phyloP scores from a whole-genome alignment of 2,797 vertebrate genomes.

The Microtus obscurus region DNA sequence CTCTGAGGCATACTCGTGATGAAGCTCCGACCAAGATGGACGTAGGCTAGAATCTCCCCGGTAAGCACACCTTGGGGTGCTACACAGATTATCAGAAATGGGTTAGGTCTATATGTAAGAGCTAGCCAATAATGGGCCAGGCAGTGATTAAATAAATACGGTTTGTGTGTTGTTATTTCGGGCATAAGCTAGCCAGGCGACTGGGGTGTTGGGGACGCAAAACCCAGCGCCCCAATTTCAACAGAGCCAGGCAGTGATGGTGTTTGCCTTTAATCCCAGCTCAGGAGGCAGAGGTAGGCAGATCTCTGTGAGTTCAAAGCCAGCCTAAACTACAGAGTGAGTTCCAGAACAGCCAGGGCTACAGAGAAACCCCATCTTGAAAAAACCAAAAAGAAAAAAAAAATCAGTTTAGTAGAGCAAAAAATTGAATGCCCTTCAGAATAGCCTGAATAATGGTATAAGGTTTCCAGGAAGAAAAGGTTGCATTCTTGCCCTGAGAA shows the following conservation, averaged over 20 bases:
- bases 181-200: too few species aligned
- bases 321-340: not conserved
- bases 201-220: too few species aligned
- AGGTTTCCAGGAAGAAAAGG: not conserved
- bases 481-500: not conserved
- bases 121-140: too few species aligned
- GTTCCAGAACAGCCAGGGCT: not conserved
- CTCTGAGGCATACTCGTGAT: too few species aligned
- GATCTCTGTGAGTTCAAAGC: not conserved
- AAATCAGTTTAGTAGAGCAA: not conserved
- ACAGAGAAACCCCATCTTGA: not conserved
- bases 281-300: not conserved
- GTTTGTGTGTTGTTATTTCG: too few species aligned
- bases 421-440: not conserved
- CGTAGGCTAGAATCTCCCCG: too few species aligned
- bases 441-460: fast-evolving
- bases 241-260: not conserved
- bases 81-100: too few species aligned
- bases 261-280: not conserved
- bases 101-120: too few species aligned
- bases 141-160: too few species aligned
- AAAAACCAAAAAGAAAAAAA: not conserved
- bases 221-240: too few species aligned
- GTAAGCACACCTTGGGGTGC: too few species aligned
- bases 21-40: too few species aligned